phyloP scores from a whole-genome alignment of 1,140 invertebrate genomes.

The Lepidurus apus region DNA sequence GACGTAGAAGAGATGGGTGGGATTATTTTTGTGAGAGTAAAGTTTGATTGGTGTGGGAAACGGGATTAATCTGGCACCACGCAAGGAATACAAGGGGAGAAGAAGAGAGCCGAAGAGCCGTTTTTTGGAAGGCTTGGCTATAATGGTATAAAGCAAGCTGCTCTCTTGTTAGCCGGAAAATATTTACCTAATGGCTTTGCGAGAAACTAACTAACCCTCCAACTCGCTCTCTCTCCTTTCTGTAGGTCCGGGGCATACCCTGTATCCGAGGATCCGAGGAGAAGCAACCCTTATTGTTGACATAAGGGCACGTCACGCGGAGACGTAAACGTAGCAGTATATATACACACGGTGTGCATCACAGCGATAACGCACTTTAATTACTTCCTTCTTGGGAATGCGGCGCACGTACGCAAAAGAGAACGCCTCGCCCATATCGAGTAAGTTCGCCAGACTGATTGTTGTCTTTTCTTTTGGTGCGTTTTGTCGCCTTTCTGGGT shows the following conservation, averaged over 20 bases:
- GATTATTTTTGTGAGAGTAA: too few relatives aligned
- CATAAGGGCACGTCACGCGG: not conserved
- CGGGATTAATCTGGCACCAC: too few relatives aligned
- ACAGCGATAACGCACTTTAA: conserved; percentile 21
- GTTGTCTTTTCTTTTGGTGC: not conserved
- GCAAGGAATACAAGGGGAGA: too few relatives aligned
- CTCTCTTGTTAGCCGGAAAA: conserved; percentile 13
- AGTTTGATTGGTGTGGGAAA: too few relatives aligned
- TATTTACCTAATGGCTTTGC: conserved; percentile 22
- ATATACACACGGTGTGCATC: not conserved
- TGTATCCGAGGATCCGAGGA: not conserved
- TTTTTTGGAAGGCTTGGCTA: not conserved
- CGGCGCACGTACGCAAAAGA: not conserved
- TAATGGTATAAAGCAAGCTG: not conserved
- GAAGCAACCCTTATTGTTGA: conserved; percentile 1
- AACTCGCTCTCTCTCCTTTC: not conserved
- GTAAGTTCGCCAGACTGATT: not conserved
- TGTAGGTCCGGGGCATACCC: not conserved
- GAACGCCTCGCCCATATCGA: not conserved
- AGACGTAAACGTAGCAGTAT: not conserved
- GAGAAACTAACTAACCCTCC: conserved; percentile 5
- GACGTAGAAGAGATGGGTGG: too few relatives aligned
- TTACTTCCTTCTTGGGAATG: not conserved
- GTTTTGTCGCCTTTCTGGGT: not conserved
- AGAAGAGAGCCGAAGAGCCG: too few relatives aligned